A percentile compares a stretch with the other conserved stretches of the same genome.
Conservation (phyloP, 2,888 invertebrate species). For the Myathropa florea region DNA sequence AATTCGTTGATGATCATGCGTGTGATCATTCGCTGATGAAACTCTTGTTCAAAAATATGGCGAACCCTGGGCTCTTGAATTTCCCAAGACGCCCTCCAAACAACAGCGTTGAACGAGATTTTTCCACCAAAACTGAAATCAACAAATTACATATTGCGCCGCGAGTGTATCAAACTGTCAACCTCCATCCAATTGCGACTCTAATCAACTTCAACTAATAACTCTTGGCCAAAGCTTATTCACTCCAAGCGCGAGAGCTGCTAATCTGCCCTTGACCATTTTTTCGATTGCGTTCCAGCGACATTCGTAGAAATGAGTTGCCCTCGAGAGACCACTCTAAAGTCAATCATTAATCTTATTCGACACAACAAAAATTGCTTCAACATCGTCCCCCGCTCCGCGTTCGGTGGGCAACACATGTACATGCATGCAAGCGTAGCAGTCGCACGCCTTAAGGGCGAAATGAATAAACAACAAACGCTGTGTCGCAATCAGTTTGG, state of each 20-base stretch:
- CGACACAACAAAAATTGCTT: slow-evolving; percentile 9
- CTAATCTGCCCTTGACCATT: slow-evolving; percentile 35
- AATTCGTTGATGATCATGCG: too few species aligned
- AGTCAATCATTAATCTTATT: slow-evolving; percentile 25
- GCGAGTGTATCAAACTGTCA: neutral
- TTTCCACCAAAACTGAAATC: too few species aligned
- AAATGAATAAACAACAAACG: slow-evolving; percentile 50
- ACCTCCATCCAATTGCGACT: neutral
- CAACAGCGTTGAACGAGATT: neutral
- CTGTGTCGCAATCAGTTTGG: slow-evolving; percentile 67
- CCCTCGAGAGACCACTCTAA: slow-evolving; percentile 4
- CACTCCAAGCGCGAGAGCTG: neutral
- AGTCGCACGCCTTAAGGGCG: slow-evolving; percentile 64
- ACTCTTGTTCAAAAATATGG: too few species aligned
- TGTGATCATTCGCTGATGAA: too few species aligned
- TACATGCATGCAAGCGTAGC: slow-evolving; percentile 38
- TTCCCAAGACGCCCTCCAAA: too few species aligned
- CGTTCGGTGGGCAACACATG: slow-evolving; percentile 5
- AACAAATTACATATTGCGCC: neutral
- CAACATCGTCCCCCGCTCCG: slow-evolving; percentile 23
- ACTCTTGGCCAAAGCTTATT: neutral
- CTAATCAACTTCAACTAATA: neutral
- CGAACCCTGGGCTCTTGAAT: neutral
- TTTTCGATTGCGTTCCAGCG: neutral
- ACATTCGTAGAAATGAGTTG: neutral